Percentiles rank a stretch among this genome's conserved stretches.
Evolutionary conservation across 2,113 vertebrate genomes (phyloP).

Genomic region (Craseonycteris thonglongyai): DNA sequence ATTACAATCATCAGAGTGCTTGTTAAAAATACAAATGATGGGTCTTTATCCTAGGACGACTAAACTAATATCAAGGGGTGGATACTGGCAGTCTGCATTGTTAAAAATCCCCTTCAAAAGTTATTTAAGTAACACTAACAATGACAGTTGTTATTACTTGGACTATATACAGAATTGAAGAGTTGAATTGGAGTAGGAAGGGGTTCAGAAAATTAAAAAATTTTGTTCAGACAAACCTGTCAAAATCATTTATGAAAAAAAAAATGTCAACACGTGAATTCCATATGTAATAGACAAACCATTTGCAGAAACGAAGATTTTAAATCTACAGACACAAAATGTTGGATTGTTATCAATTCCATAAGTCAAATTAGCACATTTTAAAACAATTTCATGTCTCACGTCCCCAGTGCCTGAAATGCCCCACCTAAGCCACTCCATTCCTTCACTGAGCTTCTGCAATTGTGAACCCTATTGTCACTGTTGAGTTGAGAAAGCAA

Average conservation of each 20-base stretch:
- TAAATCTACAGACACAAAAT: neutral
- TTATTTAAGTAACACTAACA: neutral
- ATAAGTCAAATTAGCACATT: neutral
- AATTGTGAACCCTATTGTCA: neutral
- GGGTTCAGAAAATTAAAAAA: neutral
- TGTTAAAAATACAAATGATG: neutral
- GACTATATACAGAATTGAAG: neutral
- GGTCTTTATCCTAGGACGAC: neutral
- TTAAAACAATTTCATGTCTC: neutral
- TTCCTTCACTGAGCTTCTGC: neutral
- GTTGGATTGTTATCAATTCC: neutral
- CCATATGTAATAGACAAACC: neutral
- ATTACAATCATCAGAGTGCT: neutral
- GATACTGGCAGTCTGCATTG: neutral
- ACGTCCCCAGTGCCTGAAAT: neutral
- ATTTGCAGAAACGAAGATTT: neutral
- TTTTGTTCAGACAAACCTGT: neutral
- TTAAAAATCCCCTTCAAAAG: neutral
- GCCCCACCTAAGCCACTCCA: neutral
- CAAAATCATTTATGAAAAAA: constrained; percentile 25
- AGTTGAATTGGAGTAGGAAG: neutral
- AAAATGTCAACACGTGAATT: neutral
- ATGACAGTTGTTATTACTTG: neutral
- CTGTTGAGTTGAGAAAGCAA: neutral
- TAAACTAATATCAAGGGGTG: neutral